A percentile compares a stretch with the other conserved stretches of the same genome.
phyloP scores from a whole-genome alignment of 1,140 invertebrate genomes.

The Heliconius hewitsoni region DNA sequence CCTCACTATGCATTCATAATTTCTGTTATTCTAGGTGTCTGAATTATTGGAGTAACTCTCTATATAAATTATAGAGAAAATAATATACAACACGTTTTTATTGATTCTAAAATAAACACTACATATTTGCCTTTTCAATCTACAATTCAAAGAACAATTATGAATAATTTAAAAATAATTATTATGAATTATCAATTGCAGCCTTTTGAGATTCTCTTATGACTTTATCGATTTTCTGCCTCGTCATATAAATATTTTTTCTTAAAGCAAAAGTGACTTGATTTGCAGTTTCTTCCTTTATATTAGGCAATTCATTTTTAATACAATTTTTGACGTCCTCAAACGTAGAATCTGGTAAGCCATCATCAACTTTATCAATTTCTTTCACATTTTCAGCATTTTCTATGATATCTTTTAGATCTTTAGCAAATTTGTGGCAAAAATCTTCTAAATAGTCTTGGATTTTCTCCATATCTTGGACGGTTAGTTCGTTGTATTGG shows the following conservation, averaged over 20 bases:
- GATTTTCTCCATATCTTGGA: constrained; percentile 39
- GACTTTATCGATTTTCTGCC: constrained; percentile 44
- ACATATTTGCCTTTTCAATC: background rate
- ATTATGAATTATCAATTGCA: constrained; percentile 20
- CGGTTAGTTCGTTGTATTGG: constrained; percentile 40
- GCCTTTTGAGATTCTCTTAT: constrained; percentile 21
- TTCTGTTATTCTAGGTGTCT: too few relatives aligned
- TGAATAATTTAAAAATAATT: background rate
- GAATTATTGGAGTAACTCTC: too few relatives aligned
- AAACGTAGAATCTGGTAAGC: constrained; percentile 47
- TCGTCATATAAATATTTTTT: constrained; percentile 43
- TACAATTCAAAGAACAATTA: background rate
- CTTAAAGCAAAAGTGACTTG: constrained; percentile 46
- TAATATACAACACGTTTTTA: background rate
- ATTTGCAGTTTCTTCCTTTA: constrained; percentile 39
- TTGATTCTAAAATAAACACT: background rate
- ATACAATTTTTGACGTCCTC: constrained; percentile 45
- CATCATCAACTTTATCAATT: constrained; percentile 43
- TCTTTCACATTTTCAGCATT: constrained; percentile 22
- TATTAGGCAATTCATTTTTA: constrained; percentile 43
- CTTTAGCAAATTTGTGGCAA: constrained; percentile 43
- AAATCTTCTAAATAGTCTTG: constrained; percentile 45
- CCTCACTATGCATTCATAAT: too few relatives aligned
- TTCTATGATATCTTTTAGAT: constrained; percentile 46
- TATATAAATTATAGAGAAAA: background rate